A percentile compares a stretch with the other conserved stretches of the same genome.
phyloP scores from a whole-genome alignment of 2,888 invertebrate genomes.

The Pollenia angustigena region DNA sequence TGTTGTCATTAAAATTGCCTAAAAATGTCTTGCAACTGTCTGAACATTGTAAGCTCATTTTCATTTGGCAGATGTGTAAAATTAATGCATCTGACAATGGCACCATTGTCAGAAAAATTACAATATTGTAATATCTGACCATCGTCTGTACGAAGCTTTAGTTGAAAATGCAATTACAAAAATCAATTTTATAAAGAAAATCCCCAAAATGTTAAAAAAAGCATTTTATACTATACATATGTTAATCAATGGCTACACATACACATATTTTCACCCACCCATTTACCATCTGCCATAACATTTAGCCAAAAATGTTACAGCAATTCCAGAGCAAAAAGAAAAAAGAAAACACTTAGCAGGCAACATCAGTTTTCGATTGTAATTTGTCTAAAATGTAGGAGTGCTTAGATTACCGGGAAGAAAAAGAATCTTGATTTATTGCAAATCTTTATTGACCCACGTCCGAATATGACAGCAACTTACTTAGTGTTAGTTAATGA shows the following conservation, averaged over 20 bases:
- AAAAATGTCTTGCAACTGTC: too few species aligned
- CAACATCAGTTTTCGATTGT: slow-evolving; percentile 46
- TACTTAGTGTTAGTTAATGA: slow-evolving; percentile 62
- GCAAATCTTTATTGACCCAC: slow-evolving; percentile 53
- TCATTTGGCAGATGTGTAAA: too few species aligned
- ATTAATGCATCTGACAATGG: too few species aligned
- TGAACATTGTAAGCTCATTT: too few species aligned
- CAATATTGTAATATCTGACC: too few species aligned
- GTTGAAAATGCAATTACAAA: too few species aligned
- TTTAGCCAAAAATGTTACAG: slow-evolving; percentile 28
- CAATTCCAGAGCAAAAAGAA: not conserved
- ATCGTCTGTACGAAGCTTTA: too few species aligned
- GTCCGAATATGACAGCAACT: slow-evolving; percentile 56
- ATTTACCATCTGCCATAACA: slow-evolving; percentile 3
- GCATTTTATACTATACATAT: not conserved
- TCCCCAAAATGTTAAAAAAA: too few species aligned
- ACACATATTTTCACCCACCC: not conserved
- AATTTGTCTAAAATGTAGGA: slow-evolving; percentile 49
- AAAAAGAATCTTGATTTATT: slow-evolving; percentile 47
- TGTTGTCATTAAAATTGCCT: too few species aligned
- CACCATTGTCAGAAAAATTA: too few species aligned
- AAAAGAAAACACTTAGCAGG: not conserved
- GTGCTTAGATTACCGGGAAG: slow-evolving; percentile 33
- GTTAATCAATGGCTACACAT: not conserved
- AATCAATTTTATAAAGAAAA: too few species aligned